Conservation (phyloP, 53 echinoderm and acorn worm genomes). For the Mesocentrotus franciscanus region DNA sequence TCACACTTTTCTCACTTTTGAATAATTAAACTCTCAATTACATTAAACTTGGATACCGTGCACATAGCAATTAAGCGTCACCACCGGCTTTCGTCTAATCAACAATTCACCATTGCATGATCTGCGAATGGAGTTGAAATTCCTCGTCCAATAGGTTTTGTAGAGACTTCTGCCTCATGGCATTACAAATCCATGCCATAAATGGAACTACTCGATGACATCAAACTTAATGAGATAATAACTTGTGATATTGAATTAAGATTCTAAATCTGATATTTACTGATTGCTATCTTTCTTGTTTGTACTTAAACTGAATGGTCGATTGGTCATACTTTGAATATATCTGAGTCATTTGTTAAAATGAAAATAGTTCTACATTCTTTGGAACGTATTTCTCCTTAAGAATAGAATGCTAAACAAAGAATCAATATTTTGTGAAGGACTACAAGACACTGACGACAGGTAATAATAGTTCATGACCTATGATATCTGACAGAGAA, state of each 20-base stretch:
- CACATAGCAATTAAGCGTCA: conserved; percentile 59
- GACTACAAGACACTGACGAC: too few species aligned
- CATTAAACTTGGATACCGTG: conserved; percentile 62
- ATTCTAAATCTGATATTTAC: neutral
- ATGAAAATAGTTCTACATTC: neutral
- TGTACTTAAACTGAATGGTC: neutral
- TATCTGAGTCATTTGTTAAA: neutral
- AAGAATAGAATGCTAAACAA: too few species aligned
- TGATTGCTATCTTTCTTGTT: neutral
- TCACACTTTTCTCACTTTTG: conserved; percentile 7
- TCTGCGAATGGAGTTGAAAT: conserved; percentile 27
- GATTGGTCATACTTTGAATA: neutral
- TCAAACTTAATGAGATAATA: neutral
- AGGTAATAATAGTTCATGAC: too few species aligned
- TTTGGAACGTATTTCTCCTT: too few species aligned
- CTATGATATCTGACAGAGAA: neutral
- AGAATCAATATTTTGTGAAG: too few species aligned
- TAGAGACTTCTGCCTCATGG: neutral
- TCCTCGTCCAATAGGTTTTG: neutral
- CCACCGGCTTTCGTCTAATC: conserved; percentile 20
- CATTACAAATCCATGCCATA: neutral
- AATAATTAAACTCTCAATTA: conserved; percentile 62
- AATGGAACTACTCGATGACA: neutral
- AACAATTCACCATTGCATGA: conserved; percentile 39
- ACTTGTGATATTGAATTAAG: neutral